A percentile compares a stretch with the other conserved stretches of the same genome.
Conservation (phyloP, 2,888 invertebrate species). For the Agriopis marginaria region DNA sequence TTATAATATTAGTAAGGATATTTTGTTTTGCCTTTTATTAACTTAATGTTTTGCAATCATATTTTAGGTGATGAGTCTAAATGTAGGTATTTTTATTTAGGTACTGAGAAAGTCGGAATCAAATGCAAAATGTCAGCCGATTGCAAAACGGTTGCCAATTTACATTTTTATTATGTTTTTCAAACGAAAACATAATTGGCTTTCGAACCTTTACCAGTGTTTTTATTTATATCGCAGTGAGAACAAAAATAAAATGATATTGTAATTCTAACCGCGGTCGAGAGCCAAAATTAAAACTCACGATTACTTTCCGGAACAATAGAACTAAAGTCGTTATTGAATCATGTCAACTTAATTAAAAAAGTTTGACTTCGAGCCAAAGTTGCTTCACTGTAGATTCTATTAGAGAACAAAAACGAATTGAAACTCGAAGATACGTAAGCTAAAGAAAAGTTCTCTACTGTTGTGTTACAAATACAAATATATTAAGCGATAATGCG, state of each 20-base stretch:
- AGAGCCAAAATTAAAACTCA: conserved; percentile 26
- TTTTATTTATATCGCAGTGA: conserved; percentile 23
- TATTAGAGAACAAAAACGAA: conserved; percentile 40
- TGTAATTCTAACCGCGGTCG: conserved; percentile 2
- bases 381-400: conserved; percentile 45
- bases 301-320: conserved; percentile 42
- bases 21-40: no score
- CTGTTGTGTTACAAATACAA: neutral
- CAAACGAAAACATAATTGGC: conserved; percentile 51
- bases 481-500: no score
- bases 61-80: neutral
- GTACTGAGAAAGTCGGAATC: neutral
- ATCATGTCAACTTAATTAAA: conserved; percentile 59
- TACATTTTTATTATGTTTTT: conserved; percentile 63
- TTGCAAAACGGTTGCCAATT: conserved; percentile 62
- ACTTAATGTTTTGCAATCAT: no score
- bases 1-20: no score
- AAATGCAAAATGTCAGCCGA: conserved; percentile 24
- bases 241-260: conserved; percentile 38
- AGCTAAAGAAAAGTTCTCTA: neutral
- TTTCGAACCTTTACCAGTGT: conserved; percentile 47
- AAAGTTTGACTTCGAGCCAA: conserved; percentile 52
- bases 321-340: conserved; percentile 50
- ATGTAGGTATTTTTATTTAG: neutral
- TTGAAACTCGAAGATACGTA: conserved; percentile 17